These are phyloP conservation scores for Heliconius hermathena DNA, from an alignment of 1,140 invertebrate genomes.

Conservation along the genomic window DNA sequence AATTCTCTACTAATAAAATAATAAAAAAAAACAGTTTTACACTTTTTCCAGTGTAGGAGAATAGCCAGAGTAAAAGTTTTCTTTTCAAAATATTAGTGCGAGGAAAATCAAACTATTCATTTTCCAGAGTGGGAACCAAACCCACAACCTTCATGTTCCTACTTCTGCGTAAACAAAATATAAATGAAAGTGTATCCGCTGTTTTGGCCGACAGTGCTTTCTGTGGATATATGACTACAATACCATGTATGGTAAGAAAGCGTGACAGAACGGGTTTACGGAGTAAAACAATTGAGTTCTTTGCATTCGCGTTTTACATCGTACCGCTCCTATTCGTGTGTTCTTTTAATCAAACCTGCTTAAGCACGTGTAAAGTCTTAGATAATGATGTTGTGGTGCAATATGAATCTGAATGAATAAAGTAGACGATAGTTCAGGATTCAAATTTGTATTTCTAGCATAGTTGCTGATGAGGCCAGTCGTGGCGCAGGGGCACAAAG, in stretches of 20 bases:
- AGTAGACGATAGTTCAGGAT: no score
- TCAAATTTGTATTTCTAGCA: no score
- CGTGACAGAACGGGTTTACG: conserved; percentile 50
- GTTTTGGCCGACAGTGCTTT: conserved; percentile 27
- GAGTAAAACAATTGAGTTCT: conserved; percentile 35
- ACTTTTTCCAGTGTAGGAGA: no score
- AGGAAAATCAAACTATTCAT: no score
- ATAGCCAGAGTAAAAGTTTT: no score
- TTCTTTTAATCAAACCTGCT: conserved; percentile 8
- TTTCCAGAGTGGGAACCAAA: no score
- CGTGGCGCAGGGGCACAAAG: no score
- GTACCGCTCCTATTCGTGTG: neutral
- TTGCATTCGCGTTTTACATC: conserved; percentile 12
- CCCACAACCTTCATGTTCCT: no score
- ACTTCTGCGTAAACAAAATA: neutral
- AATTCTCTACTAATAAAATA: no score
- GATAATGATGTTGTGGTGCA: conserved; percentile 3
- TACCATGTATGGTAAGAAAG: conserved; percentile 49
- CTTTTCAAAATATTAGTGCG: no score
- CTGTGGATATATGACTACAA: conserved; percentile 33
- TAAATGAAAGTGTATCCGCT: neutral
- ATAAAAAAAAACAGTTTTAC: no score
- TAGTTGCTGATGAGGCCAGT: no score
- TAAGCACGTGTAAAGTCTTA: neutral
- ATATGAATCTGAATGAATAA: neutral